phyloP scores from a whole-genome alignment of 2,113 vertebrate species.

The Scophthalmus maximus region DNA sequence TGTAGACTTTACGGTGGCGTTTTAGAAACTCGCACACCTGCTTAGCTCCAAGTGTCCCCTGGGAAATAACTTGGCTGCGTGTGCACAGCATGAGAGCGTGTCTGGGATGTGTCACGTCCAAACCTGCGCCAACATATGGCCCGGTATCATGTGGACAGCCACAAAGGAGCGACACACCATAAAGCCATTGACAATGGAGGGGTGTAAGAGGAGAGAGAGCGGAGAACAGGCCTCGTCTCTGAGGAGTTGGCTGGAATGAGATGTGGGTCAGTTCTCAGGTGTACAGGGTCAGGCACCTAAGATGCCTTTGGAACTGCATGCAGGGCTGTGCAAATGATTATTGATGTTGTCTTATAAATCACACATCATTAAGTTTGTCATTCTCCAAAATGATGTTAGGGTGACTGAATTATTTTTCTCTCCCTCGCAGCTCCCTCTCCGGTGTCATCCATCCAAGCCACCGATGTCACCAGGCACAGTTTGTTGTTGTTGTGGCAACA shows the following conservation, averaged over 20 bases:
- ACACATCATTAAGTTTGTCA: neutral
- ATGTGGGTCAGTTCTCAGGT: conserved; percentile 62
- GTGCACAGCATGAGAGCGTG: conserved; percentile 56
- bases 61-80: conserved; percentile 72
- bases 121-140: conserved; percentile 72
- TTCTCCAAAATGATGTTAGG: neutral
- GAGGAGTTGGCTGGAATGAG: conserved; percentile 36
- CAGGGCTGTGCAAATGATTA: neutral
- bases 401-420: conserved; percentile 4
- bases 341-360: neutral
- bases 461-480: conserved; percentile 94
- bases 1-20: conserved; percentile 61
- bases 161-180: conserved; percentile 41
- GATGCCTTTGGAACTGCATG: neutral
- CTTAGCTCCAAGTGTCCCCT: conserved; percentile 57
- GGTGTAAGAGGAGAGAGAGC: conserved; percentile 34
- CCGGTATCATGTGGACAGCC: conserved; percentile 53
- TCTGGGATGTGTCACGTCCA: conserved; percentile 70
- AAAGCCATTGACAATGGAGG: conserved; percentile 21
- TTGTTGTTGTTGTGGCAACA: conserved; percentile 95
- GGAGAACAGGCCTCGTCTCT: conserved; percentile 33
- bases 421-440: conserved; percentile 89
- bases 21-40: conserved; percentile 70
- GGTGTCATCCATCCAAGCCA: conserved; percentile 92
- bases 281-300: conserved; percentile 30